Evolutionary conservation across 1,140 invertebrate species (phyloP), one percentile per base, ranked within the genome.

Genomic region (Ostrea edulis): DNA sequence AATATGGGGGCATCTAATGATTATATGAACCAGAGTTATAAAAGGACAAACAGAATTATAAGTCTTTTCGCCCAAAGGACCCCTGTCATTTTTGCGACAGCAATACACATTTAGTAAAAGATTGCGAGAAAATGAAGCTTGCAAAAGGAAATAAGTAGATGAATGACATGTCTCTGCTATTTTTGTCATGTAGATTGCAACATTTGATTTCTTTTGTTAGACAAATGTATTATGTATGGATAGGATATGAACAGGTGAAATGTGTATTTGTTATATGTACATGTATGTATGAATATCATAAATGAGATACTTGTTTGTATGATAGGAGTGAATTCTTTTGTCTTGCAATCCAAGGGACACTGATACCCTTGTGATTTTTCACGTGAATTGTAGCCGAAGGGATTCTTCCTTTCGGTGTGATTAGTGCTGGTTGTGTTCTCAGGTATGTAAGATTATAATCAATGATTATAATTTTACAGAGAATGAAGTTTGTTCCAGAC

Each of bases 111-210:
- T 35, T 29, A 20, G 55, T 87, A 2, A 88, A 85, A 82, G 87
- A 87, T 83, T 88, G 87, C 71, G 85, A 85, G 25, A 85, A 86
- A 81, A 86, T 86, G 85, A 88, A 84, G 35, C 55, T 65, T 2
- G 68, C 85, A 17, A 71, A 52, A 77, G 35, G 52, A 52, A 86
- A 83, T 55, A 84, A 88, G 68, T 68, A 68, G n/a, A 53, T 55
- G 2, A 84, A 14, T 55, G 7, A n/a, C 2, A n/a, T n/a, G 8
- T 68, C 8, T 25, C 0, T n/a, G n/a, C n/a, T n/a, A n/a, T n/a
- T 20, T n/a, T 8, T 68, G 54, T 2, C n/a, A 22, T 68, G 62
- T 8, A 8, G 20, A 68, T 44, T 3, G 11, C 8, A 5, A 82
- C 44, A 29, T 55, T 25, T 55, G 7, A 54, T 52, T n/a, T 8